These are phyloP conservation scores for Polyergus mexicanus DNA, from an alignment of 1,140 invertebrate species.

Conservation along the genomic window DNA sequence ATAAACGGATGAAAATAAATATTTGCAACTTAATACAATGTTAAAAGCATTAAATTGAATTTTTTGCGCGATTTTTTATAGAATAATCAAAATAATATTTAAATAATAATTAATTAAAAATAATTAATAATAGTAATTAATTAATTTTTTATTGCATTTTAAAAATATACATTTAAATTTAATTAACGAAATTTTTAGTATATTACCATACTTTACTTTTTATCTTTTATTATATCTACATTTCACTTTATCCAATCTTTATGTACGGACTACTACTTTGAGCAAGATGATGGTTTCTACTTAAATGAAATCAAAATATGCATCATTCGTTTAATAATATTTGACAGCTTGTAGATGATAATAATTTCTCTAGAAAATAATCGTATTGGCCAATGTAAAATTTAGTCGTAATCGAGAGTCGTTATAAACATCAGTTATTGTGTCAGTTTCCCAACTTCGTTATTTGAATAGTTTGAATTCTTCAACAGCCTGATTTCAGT, in stretches of 20 bases:
- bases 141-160: background rate
- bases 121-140: background rate
- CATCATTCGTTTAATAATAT: constrained; percentile 23
- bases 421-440: constrained; percentile 38
- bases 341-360: constrained; percentile 19
- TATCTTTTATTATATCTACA: background rate
- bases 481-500: constrained; percentile 26
- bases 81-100: background rate
- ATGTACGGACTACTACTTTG: background rate
- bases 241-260: background rate
- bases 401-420: constrained; percentile 7
- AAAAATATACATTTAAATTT: background rate
- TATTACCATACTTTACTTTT: background rate
- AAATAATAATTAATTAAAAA: background rate
- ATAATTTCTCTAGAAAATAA: background rate
- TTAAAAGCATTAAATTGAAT: background rate
- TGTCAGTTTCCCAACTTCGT: constrained; percentile 42
- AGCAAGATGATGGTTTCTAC: background rate
- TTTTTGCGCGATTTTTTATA: background rate
- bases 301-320: background rate
- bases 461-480: constrained; percentile 52
- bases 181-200: background rate
- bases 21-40: background rate
- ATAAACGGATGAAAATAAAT: constrained; percentile 28
- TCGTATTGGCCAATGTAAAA: constrained; percentile 19